These are phyloP conservation scores for Rallus limicola DNA, from an alignment of 2,113 vertebrate genomes.

Conservation along the genomic window DNA sequence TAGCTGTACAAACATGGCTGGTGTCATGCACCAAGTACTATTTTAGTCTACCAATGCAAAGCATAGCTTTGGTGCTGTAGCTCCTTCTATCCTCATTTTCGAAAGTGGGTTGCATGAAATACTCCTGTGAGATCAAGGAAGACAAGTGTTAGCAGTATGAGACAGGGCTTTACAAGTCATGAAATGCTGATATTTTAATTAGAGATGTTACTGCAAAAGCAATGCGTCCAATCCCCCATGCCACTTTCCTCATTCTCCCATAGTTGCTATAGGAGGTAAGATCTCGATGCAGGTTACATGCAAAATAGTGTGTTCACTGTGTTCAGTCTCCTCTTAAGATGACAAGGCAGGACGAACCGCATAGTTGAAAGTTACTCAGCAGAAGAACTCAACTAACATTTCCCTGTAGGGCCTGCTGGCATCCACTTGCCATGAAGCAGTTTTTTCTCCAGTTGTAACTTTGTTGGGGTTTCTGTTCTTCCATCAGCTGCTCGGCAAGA, in stretches of 20 bases:
- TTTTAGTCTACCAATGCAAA: neutral
- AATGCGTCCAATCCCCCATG: neutral
- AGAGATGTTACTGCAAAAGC: neutral
- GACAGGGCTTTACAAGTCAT: neutral
- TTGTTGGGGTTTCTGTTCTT: neutral
- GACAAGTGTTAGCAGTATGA: neutral
- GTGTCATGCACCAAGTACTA: neutral
- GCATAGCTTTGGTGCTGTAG: neutral
- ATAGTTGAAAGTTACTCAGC: neutral
- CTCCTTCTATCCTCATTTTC: neutral
- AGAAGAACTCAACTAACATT: neutral
- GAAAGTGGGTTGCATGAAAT: neutral
- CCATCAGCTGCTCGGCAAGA: neutral
- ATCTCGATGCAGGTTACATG: neutral
- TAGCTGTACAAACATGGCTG: neutral
- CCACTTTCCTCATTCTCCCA: neutral
- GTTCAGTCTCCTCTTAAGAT: neutral
- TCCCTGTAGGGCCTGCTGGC: neutral
- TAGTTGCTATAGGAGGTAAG: neutral
- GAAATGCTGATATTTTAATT: neutral
- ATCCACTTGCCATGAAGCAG: constrained; percentile 8
- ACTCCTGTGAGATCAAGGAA: neutral
- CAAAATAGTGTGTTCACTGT: neutral
- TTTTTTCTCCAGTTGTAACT: neutral
- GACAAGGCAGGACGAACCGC: neutral